A percentile compares a stretch with the other conserved stretches of the same genome.
These are phyloP conservation scores for Spialia ferax DNA, from an alignment of 2,888 invertebrate species.

Conservation along the genomic window DNA sequence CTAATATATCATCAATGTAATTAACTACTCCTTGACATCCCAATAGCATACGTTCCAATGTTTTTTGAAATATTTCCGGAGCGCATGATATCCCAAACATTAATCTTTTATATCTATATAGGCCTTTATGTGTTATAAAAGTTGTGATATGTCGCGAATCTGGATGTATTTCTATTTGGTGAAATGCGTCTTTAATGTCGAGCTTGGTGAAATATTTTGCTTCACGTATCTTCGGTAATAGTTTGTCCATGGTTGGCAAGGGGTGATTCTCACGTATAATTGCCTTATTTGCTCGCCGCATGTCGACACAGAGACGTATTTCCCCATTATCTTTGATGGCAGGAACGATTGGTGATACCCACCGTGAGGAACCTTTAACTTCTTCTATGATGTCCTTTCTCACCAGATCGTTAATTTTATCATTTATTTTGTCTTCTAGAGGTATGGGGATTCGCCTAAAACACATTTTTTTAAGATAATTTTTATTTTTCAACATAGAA, in stretches of 20 bases:
- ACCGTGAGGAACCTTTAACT: slow-evolving; percentile 35
- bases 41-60: slow-evolving; percentile 55
- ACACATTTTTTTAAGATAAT: slow-evolving; percentile 39
- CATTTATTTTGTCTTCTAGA: slow-evolving; percentile 41
- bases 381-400: slow-evolving; percentile 42
- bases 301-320: slow-evolving; percentile 37
- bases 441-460: slow-evolving; percentile 45
- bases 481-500: slow-evolving; percentile 23
- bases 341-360: slow-evolving; percentile 38
- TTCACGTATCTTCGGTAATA: slow-evolving; percentile 48
- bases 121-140: slow-evolving; percentile 58
- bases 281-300: slow-evolving; percentile 46
- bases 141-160: slow-evolving; percentile 58
- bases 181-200: slow-evolving; percentile 57
- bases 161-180: slow-evolving; percentile 58
- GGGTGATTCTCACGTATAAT: slow-evolving; percentile 49
- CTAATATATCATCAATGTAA: slow-evolving; percentile 51
- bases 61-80: slow-evolving; percentile 58
- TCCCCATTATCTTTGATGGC: slow-evolving; percentile 32
- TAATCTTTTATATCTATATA: slow-evolving; percentile 62
- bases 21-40: slow-evolving; percentile 55
- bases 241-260: slow-evolving; percentile 39
- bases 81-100: slow-evolving; percentile 67
- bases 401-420: slow-evolving; percentile 41
- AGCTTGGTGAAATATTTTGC: slow-evolving; percentile 52